Percentiles rank a stretch among this genome's conserved stretches.
Evolutionary conservation across 2,888 invertebrate genomes (phyloP).

Genomic region (Melinaea menophilus): DNA sequence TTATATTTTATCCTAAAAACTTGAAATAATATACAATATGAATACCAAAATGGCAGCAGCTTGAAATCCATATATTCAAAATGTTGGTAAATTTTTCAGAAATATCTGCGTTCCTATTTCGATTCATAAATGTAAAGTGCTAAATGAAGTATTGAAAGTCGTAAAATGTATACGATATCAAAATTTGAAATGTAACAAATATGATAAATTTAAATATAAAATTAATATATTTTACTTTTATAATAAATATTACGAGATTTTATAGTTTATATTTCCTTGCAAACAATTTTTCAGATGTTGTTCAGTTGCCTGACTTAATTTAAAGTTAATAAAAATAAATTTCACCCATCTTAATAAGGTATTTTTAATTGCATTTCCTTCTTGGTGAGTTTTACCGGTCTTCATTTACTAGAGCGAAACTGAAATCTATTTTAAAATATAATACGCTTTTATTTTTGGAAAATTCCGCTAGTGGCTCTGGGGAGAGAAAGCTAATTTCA

Average conservation of each 20-base stretch:
- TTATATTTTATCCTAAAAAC: too few species aligned
- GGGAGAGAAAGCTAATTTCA: slow-evolving; percentile 77
- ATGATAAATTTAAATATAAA: neutral
- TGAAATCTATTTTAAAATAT: slow-evolving; percentile 74
- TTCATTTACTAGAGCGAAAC: slow-evolving; percentile 52
- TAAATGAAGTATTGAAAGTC: slow-evolving; percentile 28
- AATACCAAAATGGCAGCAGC: too few species aligned
- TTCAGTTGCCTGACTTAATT: slow-evolving; percentile 14
- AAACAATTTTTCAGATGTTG: slow-evolving; percentile 8
- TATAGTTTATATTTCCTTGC: neutral
- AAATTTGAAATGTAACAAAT: slow-evolving; percentile 9
- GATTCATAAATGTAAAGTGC: slow-evolving; percentile 31
- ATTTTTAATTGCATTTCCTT: slow-evolving; percentile 35
- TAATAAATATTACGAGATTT: neutral
- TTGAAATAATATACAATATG: too few species aligned
- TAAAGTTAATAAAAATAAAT: slow-evolving; percentile 13
- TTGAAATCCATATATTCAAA: slow-evolving; percentile 3
- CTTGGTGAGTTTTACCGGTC: slow-evolving; percentile 42
- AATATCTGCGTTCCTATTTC: slow-evolving; percentile 10
- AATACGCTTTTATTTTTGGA: slow-evolving; percentile 75
- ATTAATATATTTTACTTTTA: neutral
- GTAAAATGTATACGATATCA: slow-evolving; percentile 9
- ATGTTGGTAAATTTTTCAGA: slow-evolving; percentile 2
- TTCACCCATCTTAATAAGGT: slow-evolving; percentile 21
- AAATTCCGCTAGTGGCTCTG: slow-evolving; percentile 71